Evolutionary conservation across 2,888 invertebrate genomes (phyloP).

Genomic region (Orchesella flavescens): DNA sequence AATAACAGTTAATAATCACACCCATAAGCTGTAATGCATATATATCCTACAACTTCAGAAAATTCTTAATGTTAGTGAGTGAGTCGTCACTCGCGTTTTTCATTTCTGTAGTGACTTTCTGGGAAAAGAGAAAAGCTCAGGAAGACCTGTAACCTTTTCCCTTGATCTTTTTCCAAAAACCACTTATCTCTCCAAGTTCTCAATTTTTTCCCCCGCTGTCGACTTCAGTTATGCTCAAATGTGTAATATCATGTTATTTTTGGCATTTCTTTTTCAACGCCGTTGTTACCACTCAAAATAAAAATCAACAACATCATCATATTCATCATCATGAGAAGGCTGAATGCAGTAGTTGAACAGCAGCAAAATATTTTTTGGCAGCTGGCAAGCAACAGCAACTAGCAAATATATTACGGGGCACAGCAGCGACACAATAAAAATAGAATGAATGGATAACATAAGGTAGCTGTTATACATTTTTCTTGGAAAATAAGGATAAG

Average conservation of each 20-base stretch:
- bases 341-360: not conserved
- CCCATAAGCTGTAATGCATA: slow-evolving; percentile 10
- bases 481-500: not conserved
- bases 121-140: not conserved
- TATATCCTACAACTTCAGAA: not conserved
- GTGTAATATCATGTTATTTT: not conserved
- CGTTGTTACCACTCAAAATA: not conserved
- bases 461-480: slow-evolving; percentile 31
- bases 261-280: not conserved
- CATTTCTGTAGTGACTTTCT: not conserved
- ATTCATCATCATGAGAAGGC: not conserved
- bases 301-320: slow-evolving; percentile 6
- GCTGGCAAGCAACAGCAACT: not conserved
- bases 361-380: slow-evolving; percentile 5
- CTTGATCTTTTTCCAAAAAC: slow-evolving; percentile 11
- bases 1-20: slow-evolving; percentile 63
- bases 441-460: not conserved
- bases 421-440: slow-evolving; percentile 5
- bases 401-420: too few species aligned
- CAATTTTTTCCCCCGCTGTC: not conserved
- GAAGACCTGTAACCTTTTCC: slow-evolving; percentile 28
- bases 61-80: not conserved
- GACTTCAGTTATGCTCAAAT: slow-evolving; percentile 10
- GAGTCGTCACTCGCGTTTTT: slow-evolving; percentile 37
- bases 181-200: slow-evolving; percentile 45